These are phyloP conservation scores for Sisyra nigra DNA, from an alignment of 2,888 invertebrate species.

Conservation along the genomic window DNA sequence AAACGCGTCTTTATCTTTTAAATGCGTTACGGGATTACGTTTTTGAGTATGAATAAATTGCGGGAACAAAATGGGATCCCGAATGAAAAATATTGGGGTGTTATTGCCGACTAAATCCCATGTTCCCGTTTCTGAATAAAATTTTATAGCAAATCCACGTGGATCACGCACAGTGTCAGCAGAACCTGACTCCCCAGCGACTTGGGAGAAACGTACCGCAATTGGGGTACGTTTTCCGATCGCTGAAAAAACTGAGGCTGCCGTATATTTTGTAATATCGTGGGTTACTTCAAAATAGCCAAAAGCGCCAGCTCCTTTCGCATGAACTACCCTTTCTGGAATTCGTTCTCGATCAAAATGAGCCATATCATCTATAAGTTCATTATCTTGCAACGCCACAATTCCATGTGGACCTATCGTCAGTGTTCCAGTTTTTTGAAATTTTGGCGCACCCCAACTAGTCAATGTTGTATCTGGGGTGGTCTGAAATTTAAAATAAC, in stretches of 20 bases:
- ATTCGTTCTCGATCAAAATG: slow-evolving; percentile 86
- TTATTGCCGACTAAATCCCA: slow-evolving; percentile 93
- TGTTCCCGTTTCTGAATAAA: slow-evolving; percentile 83
- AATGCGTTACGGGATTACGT: slow-evolving; percentile 79
- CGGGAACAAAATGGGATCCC: slow-evolving; percentile 81
- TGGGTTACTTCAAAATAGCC: slow-evolving; percentile 80
- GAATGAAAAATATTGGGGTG: slow-evolving; percentile 84
- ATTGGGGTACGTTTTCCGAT: slow-evolving; percentile 69
- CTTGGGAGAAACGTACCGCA: slow-evolving; percentile 68
- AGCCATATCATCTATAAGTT: slow-evolving; percentile 61
- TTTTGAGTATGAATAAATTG: slow-evolving; percentile 96
- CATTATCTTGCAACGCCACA: slow-evolving; percentile 68
- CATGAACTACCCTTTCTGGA: slow-evolving; percentile 91
- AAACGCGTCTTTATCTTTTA: slow-evolving; percentile 88
- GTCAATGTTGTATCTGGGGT: slow-evolving; percentile 52
- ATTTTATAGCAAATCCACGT: slow-evolving; percentile 84
- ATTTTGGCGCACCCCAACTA: slow-evolving; percentile 67
- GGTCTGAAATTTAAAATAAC: slow-evolving; percentile 27
- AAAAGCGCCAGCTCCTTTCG: slow-evolving; percentile 87
- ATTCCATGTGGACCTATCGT: slow-evolving; percentile 81
- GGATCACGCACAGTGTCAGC: slow-evolving; percentile 85
- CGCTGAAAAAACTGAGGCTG: slow-evolving; percentile 59
- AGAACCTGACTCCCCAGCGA: slow-evolving; percentile 80
- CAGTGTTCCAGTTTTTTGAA: slow-evolving; percentile 54
- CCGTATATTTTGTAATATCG: slow-evolving; percentile 64